Evolutionary conservation across 2,113 vertebrate genomes (phyloP).

Genomic region (Tamias sibiricus): DNA sequence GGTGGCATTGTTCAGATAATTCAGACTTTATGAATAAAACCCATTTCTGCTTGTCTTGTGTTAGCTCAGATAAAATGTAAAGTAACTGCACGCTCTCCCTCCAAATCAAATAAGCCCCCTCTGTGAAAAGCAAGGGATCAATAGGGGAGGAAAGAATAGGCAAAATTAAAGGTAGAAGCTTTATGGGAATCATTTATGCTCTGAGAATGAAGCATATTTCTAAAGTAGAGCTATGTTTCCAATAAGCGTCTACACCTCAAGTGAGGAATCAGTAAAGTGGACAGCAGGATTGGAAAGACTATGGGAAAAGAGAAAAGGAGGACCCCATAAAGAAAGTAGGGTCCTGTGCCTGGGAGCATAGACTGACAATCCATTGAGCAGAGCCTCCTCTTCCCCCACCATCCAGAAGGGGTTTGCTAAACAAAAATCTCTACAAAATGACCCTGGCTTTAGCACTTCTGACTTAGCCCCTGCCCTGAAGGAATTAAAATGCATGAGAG

Average conservation of each 20-base stretch:
- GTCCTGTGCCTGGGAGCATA: background rate
- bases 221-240: background rate
- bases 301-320: background rate
- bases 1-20: background rate
- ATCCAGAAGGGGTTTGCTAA: background rate
- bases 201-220: background rate
- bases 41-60: background rate
- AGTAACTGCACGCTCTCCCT: background rate
- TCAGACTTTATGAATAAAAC: conserved; percentile 23
- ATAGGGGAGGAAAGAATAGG: background rate
- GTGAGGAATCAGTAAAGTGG: background rate
- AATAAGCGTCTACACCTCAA: background rate
- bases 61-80: conserved; percentile 20
- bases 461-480: background rate
- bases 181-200: background rate
- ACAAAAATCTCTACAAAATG: background rate
- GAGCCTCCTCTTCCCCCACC: background rate
- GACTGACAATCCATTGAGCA: background rate
- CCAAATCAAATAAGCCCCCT: conserved; percentile 55
- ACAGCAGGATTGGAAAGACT: background rate
- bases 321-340: too few species aligned
- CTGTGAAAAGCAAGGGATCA: conserved; percentile 42
- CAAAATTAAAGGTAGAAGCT: conserved; percentile 37
- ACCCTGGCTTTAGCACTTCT: background rate
- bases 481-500: conserved; percentile 9